phyloP scores from a whole-genome alignment of 2,113 vertebrate species.

The Rhegmatorhina hoffmannsi region DNA sequence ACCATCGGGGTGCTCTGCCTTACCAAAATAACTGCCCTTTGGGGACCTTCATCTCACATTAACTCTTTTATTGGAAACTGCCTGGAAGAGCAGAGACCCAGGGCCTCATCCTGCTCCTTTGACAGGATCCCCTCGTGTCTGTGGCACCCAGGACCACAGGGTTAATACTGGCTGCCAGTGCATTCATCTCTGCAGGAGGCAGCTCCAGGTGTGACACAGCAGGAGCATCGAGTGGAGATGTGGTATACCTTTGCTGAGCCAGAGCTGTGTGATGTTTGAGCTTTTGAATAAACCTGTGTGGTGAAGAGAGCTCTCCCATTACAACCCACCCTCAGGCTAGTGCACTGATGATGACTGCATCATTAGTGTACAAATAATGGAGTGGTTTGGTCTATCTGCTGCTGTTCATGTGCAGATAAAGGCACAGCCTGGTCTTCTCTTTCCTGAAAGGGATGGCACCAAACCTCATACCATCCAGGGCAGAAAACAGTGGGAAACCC shows the following conservation, averaged over 20 bases:
- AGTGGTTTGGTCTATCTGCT: background rate
- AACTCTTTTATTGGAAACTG: background rate
- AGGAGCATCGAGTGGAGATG: background rate
- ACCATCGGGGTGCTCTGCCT: background rate
- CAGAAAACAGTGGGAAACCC: background rate
- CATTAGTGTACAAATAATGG: fast-evolving
- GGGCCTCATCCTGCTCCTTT: background rate
- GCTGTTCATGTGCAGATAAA: background rate
- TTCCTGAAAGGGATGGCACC: background rate
- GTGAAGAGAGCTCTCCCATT: background rate
- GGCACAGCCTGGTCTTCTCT: background rate
- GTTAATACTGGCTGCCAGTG: background rate
- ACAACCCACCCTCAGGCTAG: fast-evolving
- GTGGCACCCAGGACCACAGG: fast-evolving
- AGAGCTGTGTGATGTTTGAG: background rate
- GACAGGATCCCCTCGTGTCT: fast-evolving
- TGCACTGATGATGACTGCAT: fast-evolving
- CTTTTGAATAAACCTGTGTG: background rate
- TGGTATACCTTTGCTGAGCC: background rate
- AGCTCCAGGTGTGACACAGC: background rate
- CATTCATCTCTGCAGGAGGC: fast-evolving
- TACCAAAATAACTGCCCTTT: conserved; percentile 49
- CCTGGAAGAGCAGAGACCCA: background rate
- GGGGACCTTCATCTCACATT: background rate
- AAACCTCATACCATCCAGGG: background rate